Evolutionary conservation across 64 coral and sea anemone species (phyloP).

Genomic region (Dendrophyllia cribrosa): DNA sequence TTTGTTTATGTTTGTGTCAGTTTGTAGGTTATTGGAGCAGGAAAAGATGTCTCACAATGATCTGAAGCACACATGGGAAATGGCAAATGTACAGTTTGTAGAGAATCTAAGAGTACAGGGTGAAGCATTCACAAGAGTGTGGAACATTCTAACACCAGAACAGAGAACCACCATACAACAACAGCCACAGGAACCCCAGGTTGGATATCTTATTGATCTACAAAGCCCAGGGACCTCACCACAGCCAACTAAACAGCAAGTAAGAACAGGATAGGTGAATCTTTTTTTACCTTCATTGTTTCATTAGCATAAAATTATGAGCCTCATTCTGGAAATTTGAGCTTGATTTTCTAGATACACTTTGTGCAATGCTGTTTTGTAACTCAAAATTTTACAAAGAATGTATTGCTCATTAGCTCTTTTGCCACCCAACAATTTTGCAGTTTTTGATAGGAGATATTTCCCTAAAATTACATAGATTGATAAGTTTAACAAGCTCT

Average conservation of each 20-base stretch:
- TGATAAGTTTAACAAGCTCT: too few relatives aligned
- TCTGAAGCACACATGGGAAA: slow-evolving; percentile 96
- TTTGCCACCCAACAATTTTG: too few relatives aligned
- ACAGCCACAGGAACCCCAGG: not conserved
- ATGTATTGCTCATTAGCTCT: too few relatives aligned
- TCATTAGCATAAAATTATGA: too few relatives aligned
- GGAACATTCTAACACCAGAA: slow-evolving; percentile 83
- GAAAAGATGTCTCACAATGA: slow-evolving; percentile 92
- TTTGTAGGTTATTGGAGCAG: slow-evolving; percentile 81
- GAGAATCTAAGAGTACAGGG: slow-evolving; percentile 75
- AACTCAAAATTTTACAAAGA: too few relatives aligned
- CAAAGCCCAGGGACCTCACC: slow-evolving; percentile 19
- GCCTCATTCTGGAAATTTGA: too few relatives aligned
- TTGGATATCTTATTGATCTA: slow-evolving; percentile 43
- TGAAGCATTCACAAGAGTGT: slow-evolving; percentile 62
- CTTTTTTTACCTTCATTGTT: too few relatives aligned
- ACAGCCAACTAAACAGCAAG: slow-evolving; percentile 26
- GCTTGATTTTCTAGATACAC: too few relatives aligned
- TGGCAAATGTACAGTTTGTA: slow-evolving; percentile 96
- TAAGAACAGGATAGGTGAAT: not conserved
- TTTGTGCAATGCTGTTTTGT: too few relatives aligned
- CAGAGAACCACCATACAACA: slow-evolving; percentile 65
- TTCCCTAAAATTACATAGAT: too few relatives aligned
- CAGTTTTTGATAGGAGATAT: too few relatives aligned
- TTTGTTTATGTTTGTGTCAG: too few relatives aligned